Base-by-base conservation (phyloP, 2,888 invertebrate species). In the Erebia epiphron region DNA sequence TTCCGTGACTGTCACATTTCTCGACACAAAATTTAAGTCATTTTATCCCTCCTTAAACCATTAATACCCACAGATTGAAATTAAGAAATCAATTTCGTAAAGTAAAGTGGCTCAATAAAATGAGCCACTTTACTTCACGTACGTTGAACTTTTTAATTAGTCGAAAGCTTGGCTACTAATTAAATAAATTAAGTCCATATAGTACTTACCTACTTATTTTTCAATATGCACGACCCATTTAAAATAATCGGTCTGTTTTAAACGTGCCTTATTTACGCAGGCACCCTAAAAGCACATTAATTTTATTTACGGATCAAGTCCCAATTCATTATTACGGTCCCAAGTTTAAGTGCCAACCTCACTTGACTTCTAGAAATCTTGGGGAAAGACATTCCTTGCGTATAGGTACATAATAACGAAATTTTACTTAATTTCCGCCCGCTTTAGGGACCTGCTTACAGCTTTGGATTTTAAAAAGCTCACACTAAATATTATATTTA, bases 301-400 rank as follows among this genome's bases (percentile, higher is more conserved):
- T 62, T 46, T 46, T 13, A 14, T 62, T 62, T 62, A 18, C 13
- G 46, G 1, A 46, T 62, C 46, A 62, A 49, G 43, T 46, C 13
- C 18, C 13, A 21, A 62, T 21, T 62, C 18, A 49, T 62, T 49
- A 21, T 62, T 16, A 43, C 8, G n/a, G 18, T 21, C 46, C 46
- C 62, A 62, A 49, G 18, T 14, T 62, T 14, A 49, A 46, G 62
- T 49, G 14, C 46, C 13, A 21, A 62, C 62, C 46, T 46, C 62
- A 62, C 62, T 62, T 62, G 62, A 62, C 62, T 1, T 21, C 21
- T 21, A 26, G 21, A 49, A 62, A 21, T 18, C 61, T 13, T 46
- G 21, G 14, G 16, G 60, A 41, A n/a, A 43, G 62, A 49, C 26
- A 56, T 7, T 21, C 21, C 0, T 21, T 13, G 13, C 18, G 26